phyloP scores from a whole-genome alignment of 2,888 invertebrate species.

The Nebria brevicollis region DNA sequence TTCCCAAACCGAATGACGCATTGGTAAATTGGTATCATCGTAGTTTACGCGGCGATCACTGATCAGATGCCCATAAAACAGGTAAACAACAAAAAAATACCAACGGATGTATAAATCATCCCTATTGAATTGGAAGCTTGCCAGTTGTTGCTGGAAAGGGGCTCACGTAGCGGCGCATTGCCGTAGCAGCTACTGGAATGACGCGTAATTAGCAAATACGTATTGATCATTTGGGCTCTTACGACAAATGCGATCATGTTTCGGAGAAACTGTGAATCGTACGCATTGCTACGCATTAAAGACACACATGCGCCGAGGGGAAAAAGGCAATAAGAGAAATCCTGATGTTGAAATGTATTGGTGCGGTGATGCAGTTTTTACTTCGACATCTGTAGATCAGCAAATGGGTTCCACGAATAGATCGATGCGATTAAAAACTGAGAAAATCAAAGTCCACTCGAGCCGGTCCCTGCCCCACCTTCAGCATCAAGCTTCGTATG shows the following conservation, averaged over 20 bases:
- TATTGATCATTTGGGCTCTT: too few species aligned
- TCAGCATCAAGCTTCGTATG: neutral
- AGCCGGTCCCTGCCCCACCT: slow-evolving; percentile 21
- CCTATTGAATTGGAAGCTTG: too few species aligned
- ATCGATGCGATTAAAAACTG: slow-evolving; percentile 41
- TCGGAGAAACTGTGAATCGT: slow-evolving; percentile 3
- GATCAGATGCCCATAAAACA: too few species aligned
- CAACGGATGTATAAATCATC: too few species aligned
- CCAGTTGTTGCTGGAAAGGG: too few species aligned
- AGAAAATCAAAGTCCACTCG: slow-evolving; percentile 39
- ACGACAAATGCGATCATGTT: neutral
- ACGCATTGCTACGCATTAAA: neutral
- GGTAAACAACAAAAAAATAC: too few species aligned
- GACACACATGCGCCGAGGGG: neutral
- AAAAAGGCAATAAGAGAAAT: slow-evolving; percentile 16
- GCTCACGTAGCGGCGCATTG: too few species aligned
- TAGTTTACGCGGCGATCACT: too few species aligned
- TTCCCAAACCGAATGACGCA: too few species aligned
- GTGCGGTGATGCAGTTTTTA: slow-evolving; percentile 29
- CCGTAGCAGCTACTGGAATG: too few species aligned
- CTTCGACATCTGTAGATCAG: slow-evolving; percentile 38
- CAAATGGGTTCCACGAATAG: slow-evolving; percentile 41
- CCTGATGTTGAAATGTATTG: slow-evolving; percentile 32
- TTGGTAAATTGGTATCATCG: too few species aligned
- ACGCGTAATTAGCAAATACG: too few species aligned